Evolutionary conservation across 2,888 invertebrate species (phyloP), one percentile per base, ranked within the genome.

Genomic region (Epinotia ramella): DNA sequence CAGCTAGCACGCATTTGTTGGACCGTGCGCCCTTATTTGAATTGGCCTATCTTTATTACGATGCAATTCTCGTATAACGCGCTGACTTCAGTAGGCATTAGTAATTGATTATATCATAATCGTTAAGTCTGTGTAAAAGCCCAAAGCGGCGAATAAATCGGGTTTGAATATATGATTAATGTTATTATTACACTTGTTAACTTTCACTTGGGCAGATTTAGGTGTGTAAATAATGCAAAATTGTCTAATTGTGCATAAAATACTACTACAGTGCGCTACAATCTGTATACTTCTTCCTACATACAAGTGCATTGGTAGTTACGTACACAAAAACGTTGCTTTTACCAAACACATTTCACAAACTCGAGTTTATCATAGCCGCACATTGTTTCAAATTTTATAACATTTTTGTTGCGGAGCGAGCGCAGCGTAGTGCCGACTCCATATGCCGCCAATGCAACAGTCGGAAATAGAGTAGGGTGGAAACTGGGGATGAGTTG

Each of bases 401-500:
- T 82, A 81, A 81, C 79, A 81, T 81, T 79, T 82, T 79, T 78
- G 80, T 79, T 81, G 80, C 73, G 80, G 81, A 83, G 82, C 77
- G 81, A 83, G 82, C 77, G 81, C 77, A 80, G 80, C 82, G 81
- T 83, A 86, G 81, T 87, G 84, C 85, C 84, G 84, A 82, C 82
- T 88, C 91, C 92, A 93, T 91, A 92, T 92, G 93, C 86, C 87
- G 84, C 87, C 88, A 84, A 83, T 86, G 87, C 86, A 86, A 82
- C 84, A 90, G 95, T 94, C 87, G 86, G 86, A 87, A 87, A 87
- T 87, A 82, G 87, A 87, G 84, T 86, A 86, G 93, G 93, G 93
- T 92, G 91, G 88, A 89, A 90, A 90, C 89, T 86, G 85, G 89
- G 91, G 90, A 92, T 89, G 91, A 91, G 88, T 86, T 86, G 88